These are phyloP conservation scores for Orthosia incerta DNA, from an alignment of 2,888 invertebrate genomes.

Conservation along the genomic window DNA sequence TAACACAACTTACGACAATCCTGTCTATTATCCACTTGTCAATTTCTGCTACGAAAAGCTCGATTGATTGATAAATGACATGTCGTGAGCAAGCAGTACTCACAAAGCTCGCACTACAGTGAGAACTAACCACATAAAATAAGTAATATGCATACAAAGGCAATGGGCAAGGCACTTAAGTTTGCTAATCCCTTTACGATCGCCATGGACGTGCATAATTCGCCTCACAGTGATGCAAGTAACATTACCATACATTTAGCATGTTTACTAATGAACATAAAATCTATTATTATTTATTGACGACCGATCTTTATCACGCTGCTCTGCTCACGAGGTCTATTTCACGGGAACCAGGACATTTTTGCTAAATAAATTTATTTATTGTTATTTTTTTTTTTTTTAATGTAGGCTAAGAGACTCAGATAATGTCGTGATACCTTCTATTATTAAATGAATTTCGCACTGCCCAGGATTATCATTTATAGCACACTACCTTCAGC, in stretches of 20 bases:
- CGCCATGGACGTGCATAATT: background rate
- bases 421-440: no score
- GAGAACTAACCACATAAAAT: background rate
- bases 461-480: background rate
- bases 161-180: conserved; percentile 8
- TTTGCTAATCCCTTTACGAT: conserved; percentile 18
- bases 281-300: conserved; percentile 15
- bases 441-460: background rate
- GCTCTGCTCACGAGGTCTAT: no score
- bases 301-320: background rate
- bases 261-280: conserved; percentile 26
- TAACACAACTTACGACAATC: conserved; percentile 23
- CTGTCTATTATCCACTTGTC: background rate
- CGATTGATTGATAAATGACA: conserved; percentile 27
- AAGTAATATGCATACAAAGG: background rate
- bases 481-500: no score
- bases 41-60: conserved; percentile 4
- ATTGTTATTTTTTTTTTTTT: no score
- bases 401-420: no score
- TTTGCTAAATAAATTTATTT: no score
- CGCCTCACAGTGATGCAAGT: background rate
- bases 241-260: conserved; percentile 35
- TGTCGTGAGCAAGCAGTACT: background rate
- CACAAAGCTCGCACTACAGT: background rate
- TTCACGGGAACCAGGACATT: no score